A percentile compares a stretch with the other conserved stretches of the same genome.
phyloP scores from a whole-genome alignment of 2,113 vertebrate species.

The Xyliphius kryptos region DNA sequence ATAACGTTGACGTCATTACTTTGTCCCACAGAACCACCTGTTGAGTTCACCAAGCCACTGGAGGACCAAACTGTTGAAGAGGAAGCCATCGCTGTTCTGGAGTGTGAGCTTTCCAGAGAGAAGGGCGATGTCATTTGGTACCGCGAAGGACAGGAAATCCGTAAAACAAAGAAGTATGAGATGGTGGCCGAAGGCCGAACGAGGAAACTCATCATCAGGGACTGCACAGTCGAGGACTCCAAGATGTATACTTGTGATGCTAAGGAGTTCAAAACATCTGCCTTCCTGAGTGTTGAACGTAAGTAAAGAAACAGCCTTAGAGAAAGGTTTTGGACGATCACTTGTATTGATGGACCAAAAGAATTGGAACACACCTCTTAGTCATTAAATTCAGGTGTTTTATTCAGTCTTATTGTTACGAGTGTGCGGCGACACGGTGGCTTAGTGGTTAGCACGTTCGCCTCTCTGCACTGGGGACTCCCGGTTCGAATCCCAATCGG shows the following conservation, averaged over 20 bases:
- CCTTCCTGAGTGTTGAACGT: slow-evolving; percentile 95
- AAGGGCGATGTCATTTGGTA: slow-evolving; percentile 90
- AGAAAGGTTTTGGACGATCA: no score
- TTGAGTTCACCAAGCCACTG: slow-evolving; percentile 91
- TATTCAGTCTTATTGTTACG: no score
- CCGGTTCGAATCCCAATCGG: no score
- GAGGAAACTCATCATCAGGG: slow-evolving; percentile 80
- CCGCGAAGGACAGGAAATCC: slow-evolving; percentile 86
- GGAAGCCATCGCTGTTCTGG: slow-evolving; percentile 81
- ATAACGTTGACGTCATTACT: no score
- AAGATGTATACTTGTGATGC: slow-evolving; percentile 88
- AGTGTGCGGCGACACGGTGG: no score
- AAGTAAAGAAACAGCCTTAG: no score
- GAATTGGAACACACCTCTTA: no score
- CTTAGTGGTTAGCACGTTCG: no score
- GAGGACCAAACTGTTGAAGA: slow-evolving; percentile 97
- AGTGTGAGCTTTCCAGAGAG: slow-evolving; percentile 92
- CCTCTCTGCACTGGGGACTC: no score
- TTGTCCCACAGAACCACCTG: slow-evolving; percentile 75
- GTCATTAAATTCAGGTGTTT: no score
- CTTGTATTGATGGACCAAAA: no score
- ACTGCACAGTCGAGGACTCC: slow-evolving; percentile 81
- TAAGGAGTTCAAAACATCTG: slow-evolving; percentile 92
- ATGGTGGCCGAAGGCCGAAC: slow-evolving; percentile 75
- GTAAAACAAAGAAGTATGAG: no score